Evolutionary conservation across 2,888 invertebrate species (phyloP), one percentile per base, ranked within the genome.

Genomic region (Cartodere bifasciata): DNA sequence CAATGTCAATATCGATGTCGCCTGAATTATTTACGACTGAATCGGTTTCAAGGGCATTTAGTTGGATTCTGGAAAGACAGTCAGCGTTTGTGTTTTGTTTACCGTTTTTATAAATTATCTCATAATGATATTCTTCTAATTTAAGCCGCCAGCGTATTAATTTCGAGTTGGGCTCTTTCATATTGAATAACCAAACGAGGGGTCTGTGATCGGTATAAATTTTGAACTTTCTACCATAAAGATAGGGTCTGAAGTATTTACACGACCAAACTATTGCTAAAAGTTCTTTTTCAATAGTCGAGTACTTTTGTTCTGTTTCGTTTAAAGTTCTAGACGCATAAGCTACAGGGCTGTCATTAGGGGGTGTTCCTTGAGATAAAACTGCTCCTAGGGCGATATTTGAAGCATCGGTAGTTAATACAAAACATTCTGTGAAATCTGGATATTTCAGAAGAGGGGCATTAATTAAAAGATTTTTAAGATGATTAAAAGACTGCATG

Each of bases 181-280:
- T 16, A 13, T 39, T 50, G 20, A 50, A 46, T 4, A 59, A 34
- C 51, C 52, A 57, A 2, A 38, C 42, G 15, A 57, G 35, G 1
- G 54, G 53, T 39, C 39, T 32, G 33, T 58, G 57, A 34, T 59
- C 55, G 0, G 49, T 58, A 4, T 48, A 13, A 9, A 60, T 46
- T 6, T 20, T 41, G 29, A 58, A 60, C 35, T 49, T 42, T 16
- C 45, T 41, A 10, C 56, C 57, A 32, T 45, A 55, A 2, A 59
- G 28, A 30, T 58, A 59, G 4, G 56, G 52, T 16, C 54, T 13
- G 35, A 56, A 60, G 34, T 54, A 42, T 40, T 53, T 48, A 1
- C 39, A 34, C 4, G 38, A 40, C 49, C 50, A 56, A 3, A 58
- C 42, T 6, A 60, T 53, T 1, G 53, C 50, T 28, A 58, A 30